phyloP scores from a whole-genome alignment of 2,888 invertebrate species.

The Harpalus rufipes region DNA sequence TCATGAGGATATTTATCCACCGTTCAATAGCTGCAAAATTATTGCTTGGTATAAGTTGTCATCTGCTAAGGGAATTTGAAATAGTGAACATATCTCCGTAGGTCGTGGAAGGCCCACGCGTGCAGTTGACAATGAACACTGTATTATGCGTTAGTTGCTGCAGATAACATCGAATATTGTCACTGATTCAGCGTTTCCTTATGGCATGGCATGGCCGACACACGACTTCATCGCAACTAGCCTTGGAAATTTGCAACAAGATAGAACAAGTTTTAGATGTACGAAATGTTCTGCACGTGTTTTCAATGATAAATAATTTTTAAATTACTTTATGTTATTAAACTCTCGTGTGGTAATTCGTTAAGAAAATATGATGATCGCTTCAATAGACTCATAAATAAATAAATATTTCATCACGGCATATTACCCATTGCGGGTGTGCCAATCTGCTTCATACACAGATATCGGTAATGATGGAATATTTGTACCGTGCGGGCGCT shows the following conservation, averaged over 20 bases:
- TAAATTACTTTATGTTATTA: no score
- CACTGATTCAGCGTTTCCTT: conserved; percentile 25
- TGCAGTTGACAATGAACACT: conserved; percentile 5
- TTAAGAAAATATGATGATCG: no score
- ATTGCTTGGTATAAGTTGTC: neutral
- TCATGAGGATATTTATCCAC: neutral
- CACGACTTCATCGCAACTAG: neutral
- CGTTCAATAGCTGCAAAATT: neutral
- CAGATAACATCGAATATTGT: conserved; percentile 25
- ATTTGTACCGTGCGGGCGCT: no score
- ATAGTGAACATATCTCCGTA: conserved; percentile 12
- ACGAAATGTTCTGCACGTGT: no score
- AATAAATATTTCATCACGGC: no score
- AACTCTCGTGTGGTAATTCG: no score
- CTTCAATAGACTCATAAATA: no score
- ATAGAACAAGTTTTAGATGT: neutral
- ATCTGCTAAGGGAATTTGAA: neutral
- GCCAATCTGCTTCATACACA: no score
- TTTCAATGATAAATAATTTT: no score
- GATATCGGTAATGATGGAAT: no score
- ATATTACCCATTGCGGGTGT: no score
- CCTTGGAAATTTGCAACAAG: neutral
- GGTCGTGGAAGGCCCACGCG: conserved; percentile 4
- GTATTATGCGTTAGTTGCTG: conserved; percentile 6
- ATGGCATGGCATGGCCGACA: neutral